Conservation (phyloP, 2,113 vertebrate species). For the Pycnonotus jocosus region DNA sequence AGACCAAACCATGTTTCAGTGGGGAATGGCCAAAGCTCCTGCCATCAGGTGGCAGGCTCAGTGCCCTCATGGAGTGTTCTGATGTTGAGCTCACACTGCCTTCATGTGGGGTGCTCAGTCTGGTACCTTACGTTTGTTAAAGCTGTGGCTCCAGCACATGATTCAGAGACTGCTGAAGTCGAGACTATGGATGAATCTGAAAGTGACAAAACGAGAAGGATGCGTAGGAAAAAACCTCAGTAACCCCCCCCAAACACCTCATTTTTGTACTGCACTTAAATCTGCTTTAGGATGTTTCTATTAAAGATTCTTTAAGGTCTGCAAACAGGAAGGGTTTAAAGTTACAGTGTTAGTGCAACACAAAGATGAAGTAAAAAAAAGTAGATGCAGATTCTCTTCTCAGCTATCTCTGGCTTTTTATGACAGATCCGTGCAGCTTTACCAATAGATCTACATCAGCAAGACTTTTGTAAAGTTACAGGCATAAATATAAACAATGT, state of each 20-base stretch:
- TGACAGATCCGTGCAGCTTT: neutral
- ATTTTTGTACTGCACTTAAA: neutral
- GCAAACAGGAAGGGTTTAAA: neutral
- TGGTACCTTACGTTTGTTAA: neutral
- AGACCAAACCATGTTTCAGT: neutral
- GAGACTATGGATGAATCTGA: neutral
- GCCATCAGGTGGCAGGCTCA: neutral
- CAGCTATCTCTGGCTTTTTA: neutral
- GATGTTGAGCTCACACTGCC: neutral
- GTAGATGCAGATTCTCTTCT: neutral
- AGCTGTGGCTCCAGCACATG: neutral
- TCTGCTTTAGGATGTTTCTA: neutral
- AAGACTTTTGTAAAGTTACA: neutral
- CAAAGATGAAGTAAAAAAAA: neutral
- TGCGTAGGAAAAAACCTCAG: fast-evolving
- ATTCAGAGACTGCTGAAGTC: neutral
- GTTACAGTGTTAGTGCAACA: neutral
- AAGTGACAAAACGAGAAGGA: neutral
- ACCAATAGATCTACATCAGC: neutral
- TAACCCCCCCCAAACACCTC: neutral
- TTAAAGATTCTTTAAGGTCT: neutral
- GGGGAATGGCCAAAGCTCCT: neutral
- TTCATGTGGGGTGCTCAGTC: neutral
- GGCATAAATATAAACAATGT: neutral
- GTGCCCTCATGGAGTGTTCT: neutral